A percentile compares a stretch with the other conserved stretches of the same genome.
Conservation (phyloP, 2,113 vertebrate genomes). For the Thryonomys swinderianus region DNA sequence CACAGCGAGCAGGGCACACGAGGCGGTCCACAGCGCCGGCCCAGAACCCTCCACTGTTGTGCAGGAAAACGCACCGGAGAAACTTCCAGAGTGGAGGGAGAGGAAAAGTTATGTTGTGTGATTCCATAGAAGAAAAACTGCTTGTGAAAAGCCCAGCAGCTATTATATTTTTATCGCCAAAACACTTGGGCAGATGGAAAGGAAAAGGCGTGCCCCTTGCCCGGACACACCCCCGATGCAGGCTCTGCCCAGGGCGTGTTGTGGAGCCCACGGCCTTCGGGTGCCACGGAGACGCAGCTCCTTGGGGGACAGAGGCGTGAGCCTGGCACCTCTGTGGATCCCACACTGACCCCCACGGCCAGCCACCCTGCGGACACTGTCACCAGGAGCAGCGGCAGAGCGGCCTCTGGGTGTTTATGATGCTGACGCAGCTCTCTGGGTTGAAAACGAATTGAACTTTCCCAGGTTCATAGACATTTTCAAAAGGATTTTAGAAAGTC, state of each 20-base stretch:
- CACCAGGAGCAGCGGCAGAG: rapidly evolving
- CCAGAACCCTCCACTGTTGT: rapidly evolving
- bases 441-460: neutral
- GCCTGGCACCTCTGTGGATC: neutral
- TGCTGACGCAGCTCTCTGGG: neutral
- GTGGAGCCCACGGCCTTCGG: rapidly evolving
- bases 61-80: rapidly evolving
- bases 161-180: neutral
- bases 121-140: neutral
- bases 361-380: rapidly evolving
- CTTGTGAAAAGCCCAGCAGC: neutral
- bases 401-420: rapidly evolving
- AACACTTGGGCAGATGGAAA: neutral
- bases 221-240: rapidly evolving
- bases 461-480: neutral
- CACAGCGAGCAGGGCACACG: rapidly evolving
- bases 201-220: neutral
- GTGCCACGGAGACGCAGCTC: rapidly evolving
- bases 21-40: neutral
- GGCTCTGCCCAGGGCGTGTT: rapidly evolving
- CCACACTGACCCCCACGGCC: no score
- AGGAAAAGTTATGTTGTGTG: rapidly evolving
- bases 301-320: rapidly evolving
- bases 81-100: neutral
- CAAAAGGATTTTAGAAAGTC: neutral